These are phyloP conservation scores for Pangasius sanitwongsei DNA, from an alignment of 2,797 vertebrate species.

Conservation along the genomic window DNA sequence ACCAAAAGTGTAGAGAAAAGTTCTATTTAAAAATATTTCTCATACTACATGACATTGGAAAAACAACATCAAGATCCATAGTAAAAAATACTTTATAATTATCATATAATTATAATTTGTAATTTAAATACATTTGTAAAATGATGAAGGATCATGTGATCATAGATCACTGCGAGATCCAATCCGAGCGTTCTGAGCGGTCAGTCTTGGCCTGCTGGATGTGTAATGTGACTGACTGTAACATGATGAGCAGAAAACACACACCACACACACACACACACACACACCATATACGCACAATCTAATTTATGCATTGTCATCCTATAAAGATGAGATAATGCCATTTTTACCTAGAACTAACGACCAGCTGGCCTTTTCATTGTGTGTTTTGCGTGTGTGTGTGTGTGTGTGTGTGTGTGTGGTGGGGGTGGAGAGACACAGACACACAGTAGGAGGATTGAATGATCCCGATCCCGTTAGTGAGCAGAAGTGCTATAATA, in stretches of 20 bases:
- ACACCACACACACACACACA: constrained; percentile 1
- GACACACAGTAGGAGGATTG: constrained; percentile 29
- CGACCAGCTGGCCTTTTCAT: constrained; percentile 50
- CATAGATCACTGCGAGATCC: not conserved
- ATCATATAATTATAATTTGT: not conserved
- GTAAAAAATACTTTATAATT: not conserved
- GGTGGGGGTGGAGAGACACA: constrained; percentile 34
- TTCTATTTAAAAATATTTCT: not conserved
- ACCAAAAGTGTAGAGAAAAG: not conserved
- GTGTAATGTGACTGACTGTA: constrained; percentile 13
- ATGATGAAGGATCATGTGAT: not conserved
- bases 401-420: constrained; percentile 36
- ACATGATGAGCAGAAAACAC: constrained; percentile 22
- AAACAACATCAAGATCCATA: not conserved
- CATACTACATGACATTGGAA: not conserved
- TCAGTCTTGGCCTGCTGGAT: not conserved
- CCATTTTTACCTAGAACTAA: constrained; percentile 51
- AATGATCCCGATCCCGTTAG: constrained; percentile 44
- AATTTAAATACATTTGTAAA: not conserved
- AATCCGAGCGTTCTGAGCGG: not conserved
- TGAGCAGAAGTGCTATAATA: constrained; percentile 39
- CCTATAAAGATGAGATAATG: constrained; percentile 46
- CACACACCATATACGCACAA: constrained; percentile 32
- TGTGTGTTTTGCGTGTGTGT: constrained; percentile 33
- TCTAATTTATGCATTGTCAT: constrained; percentile 54